Base-by-base conservation (phyloP, 2,113 vertebrate genomes). In the Platichthys stellatus region DNA sequence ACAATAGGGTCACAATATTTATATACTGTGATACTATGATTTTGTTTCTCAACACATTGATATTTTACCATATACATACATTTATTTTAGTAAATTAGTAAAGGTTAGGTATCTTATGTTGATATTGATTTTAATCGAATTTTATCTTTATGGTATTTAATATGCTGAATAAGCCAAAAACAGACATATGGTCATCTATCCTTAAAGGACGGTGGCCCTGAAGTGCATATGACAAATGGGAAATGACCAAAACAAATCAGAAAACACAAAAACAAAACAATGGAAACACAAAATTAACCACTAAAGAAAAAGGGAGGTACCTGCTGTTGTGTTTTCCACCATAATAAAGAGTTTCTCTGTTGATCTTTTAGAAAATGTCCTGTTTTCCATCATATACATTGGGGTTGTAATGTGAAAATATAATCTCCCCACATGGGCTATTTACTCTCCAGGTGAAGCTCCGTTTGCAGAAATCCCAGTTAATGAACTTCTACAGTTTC, bases 381-480 rank as follows among this genome's bases (percentile, higher is more conserved):
- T 31, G 13, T n/a, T 20, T 5, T 47, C 58, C 38, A 64, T 7
- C 14, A 40, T 4, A 31, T 28, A 57, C 17, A 61, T 20, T 23
- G 2, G 40, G 51, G 20, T 13, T 11, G 3, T 43, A 62, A 21
- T 59, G 8, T 40, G 18, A 59, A 18, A 40, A 21, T 64, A 4
- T 45, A 62, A 5, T 53, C 49, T 24, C 57, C 17, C 57, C 24
- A 17, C n/a, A 11, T 38, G 10, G 24, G 4, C 12, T 9, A 2
- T 35, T 69, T 59, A 65, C 26, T 69, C 18, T 75, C 53, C 86
- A 99, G 97, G 97, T 79, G 96, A 97, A 68, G 96, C 96, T 63
- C 97, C 97, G 0, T 98, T 97, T 85, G 94, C 97, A 62, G 96
- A 98, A 68, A 90, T 98, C 54, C 86, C 93, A 1, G 90, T 95